Percentiles rank a stretch among this genome's conserved stretches.
phyloP scores from a whole-genome alignment of 2,113 vertebrate genomes.

The Cervus canadensis region DNA sequence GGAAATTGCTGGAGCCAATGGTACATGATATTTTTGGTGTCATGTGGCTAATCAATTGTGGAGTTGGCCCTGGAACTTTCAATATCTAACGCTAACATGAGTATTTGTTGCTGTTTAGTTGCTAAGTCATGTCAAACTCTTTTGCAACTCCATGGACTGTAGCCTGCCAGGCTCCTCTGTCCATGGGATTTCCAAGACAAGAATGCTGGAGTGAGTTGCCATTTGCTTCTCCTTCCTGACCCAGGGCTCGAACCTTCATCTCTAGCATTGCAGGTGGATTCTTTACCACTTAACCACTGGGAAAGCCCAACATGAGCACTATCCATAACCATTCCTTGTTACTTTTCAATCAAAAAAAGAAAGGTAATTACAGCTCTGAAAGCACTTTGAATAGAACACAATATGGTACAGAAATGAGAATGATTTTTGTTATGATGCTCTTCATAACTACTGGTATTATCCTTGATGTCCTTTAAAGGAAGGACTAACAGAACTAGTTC shows the following conservation, averaged over 20 bases:
- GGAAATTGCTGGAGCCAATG: background rate
- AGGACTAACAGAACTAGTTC: background rate
- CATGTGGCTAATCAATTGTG: background rate
- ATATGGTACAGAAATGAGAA: background rate
- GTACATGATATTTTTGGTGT: background rate
- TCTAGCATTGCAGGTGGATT: background rate
- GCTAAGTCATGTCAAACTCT: background rate
- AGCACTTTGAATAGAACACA: background rate
- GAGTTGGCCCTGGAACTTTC: background rate
- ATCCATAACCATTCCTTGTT: background rate
- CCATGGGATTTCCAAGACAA: background rate
- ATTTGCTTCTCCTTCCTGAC: background rate
- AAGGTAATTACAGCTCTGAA: background rate
- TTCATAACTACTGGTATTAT: background rate
- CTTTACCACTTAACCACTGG: background rate
- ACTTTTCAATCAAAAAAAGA: background rate
- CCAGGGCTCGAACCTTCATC: background rate
- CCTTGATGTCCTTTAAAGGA: background rate
- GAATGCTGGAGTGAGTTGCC: background rate
- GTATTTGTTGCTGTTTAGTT: background rate
- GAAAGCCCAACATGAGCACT: background rate
- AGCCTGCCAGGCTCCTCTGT: background rate
- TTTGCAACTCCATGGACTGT: background rate
- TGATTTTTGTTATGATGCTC: background rate
- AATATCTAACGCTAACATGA: background rate